Base-by-base conservation (phyloP, 2,888 invertebrate genomes). In the Eurois occulta region DNA sequence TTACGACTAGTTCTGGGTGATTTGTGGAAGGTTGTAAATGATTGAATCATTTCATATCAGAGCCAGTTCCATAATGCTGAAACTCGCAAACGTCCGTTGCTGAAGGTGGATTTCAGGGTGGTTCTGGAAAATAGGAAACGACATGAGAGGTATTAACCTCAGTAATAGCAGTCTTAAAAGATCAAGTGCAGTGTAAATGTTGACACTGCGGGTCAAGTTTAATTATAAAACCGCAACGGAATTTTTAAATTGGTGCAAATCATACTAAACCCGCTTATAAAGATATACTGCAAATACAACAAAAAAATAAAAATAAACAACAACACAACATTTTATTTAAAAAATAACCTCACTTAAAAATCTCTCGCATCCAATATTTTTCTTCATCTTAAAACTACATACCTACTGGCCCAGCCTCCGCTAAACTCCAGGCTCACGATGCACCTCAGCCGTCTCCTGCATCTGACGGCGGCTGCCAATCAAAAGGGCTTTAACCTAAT, bases 381-480 rank as follows among this genome's bases (percentile, higher is more conserved):
- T 46, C 32, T 65, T 41, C n/a, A 21, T 73, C 46, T 66, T 52
- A 55, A 78, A 73, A 55, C 21, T n/a, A 65, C 77, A 2, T 28
- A 77, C 24, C 4, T 78, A 72, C 81, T 24, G 35, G 64, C 43
- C 38, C 76, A 74, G 70, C 58, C 62, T 74, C 87, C 83, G 80
- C 88, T 89, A 89, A 88, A 89, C 90, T 85, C 90, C 89, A 80
- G 89, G 89, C 90, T 88, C 84, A 80, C 86, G 86, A 71, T 86
- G 87, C 82, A 89, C 90, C 91, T 91, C 87, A 84, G 85, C 79
- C 83, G 80, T 76, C 90, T 91, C 92, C 89, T 95, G 96, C 95
- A 93, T 92, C 94, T 94, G 96, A 96, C 96, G 95, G 91, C 95
- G 95, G 95, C 96, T 96, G 96, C 96, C 96, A 96, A 95, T 96